Evolutionary conservation across 2,797 vertebrate species (phyloP).

Genomic region (Buceros bicornis): DNA sequence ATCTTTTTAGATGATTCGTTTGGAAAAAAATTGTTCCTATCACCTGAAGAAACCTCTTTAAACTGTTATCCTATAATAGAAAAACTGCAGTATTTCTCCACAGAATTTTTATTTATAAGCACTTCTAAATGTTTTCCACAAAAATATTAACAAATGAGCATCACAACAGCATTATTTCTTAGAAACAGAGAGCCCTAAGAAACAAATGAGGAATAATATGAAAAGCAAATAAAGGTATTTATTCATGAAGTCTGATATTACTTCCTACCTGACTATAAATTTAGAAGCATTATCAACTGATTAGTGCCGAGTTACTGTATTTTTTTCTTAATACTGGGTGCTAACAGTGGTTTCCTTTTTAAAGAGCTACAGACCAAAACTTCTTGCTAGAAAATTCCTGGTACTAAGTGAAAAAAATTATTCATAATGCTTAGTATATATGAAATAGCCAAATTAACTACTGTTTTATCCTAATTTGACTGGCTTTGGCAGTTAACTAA

Average conservation of each 20-base stretch:
- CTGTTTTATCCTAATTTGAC: background rate
- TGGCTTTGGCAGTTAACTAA: background rate
- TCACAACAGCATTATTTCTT: background rate
- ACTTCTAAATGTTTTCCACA: background rate
- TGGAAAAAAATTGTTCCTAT: background rate
- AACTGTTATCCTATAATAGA: background rate
- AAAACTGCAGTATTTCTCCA: background rate
- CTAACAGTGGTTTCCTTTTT: background rate
- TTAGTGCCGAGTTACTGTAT: background rate
- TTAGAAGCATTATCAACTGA: background rate
- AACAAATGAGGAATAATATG: background rate
- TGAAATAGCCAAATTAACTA: background rate
- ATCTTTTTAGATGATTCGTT: background rate
- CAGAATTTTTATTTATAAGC: background rate
- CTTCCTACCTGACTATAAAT: background rate
- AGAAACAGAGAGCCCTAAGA: background rate
- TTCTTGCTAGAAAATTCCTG: background rate
- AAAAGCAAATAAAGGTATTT: background rate
- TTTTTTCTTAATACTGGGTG: background rate
- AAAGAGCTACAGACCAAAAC: background rate
- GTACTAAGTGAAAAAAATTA: background rate
- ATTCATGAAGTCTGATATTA: background rate
- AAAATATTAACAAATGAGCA: background rate
- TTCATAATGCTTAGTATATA: background rate
- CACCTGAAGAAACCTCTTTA: background rate